Percentiles rank a stretch among this genome's conserved stretches.
These are phyloP conservation scores for Medauroidea extradentata DNA, from an alignment of 1,140 invertebrate genomes.

Conservation along the genomic window DNA sequence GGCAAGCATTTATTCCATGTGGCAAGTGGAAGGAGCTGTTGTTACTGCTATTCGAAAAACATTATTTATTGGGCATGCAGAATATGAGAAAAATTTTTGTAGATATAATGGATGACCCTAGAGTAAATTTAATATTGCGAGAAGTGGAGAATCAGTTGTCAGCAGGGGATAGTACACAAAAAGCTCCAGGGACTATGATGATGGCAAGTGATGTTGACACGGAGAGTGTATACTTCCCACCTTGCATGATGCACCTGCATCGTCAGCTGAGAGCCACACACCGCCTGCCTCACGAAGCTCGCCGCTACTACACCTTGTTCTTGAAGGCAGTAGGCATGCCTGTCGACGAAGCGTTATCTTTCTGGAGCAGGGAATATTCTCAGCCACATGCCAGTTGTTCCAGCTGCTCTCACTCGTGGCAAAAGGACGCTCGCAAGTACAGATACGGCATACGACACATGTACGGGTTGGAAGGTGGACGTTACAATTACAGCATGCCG, in stretches of 20 bases:
- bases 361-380: constrained; percentile 64
- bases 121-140: constrained; percentile 42
- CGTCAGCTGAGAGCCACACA: constrained; percentile 56
- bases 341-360: constrained; percentile 55
- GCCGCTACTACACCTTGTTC: constrained; percentile 65
- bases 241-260: constrained; percentile 72
- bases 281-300: constrained; percentile 66
- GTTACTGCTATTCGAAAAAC: constrained; percentile 45
- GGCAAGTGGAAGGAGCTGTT: constrained; percentile 52
- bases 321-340: constrained; percentile 66
- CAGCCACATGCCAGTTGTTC: constrained; percentile 46
- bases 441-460: constrained; percentile 66
- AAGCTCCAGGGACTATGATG: background rate
- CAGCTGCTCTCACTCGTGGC: constrained; percentile 58
- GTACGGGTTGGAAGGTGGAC: constrained; percentile 65
- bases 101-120: constrained; percentile 40
- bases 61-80: constrained; percentile 42
- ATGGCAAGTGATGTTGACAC: constrained; percentile 43
- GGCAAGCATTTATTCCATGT: constrained; percentile 48
- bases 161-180: background rate
- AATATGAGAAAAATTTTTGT: background rate
- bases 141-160: background rate
- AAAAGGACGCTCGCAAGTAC: constrained; percentile 57
- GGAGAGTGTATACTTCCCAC: constrained; percentile 59
- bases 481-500: constrained; percentile 54